These are phyloP conservation scores for Helicoverpa zea DNA, from an alignment of 1,140 invertebrate species.

Conservation along the genomic window DNA sequence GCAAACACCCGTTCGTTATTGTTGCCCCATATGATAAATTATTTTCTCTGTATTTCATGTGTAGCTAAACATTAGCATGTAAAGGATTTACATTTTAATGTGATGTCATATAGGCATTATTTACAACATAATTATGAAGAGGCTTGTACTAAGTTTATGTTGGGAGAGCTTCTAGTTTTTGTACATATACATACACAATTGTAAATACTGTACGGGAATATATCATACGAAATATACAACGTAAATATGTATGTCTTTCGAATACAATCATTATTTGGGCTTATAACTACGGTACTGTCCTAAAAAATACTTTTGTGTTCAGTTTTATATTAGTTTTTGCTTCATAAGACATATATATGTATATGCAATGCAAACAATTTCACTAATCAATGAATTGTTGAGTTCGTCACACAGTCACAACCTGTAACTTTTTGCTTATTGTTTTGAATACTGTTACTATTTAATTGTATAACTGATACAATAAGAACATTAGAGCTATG, in stretches of 20 bases:
- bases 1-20: not conserved
- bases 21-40: constrained; percentile 9
- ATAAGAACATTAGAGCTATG: not conserved
- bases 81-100: constrained; percentile 35
- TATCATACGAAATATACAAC: constrained; percentile 42
- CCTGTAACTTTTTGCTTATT: not conserved
- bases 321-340: no score
- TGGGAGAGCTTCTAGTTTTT: constrained; percentile 43
- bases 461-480: not conserved
- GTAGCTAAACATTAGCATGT: constrained; percentile 30
- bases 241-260: constrained; percentile 32
- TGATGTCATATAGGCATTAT: constrained; percentile 41
- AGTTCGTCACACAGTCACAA: no score
- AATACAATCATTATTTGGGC: constrained; percentile 35
- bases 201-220: constrained; percentile 38
- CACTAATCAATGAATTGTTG: no score
- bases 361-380: no score
- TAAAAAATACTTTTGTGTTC: no score
- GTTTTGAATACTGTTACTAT: not conserved
- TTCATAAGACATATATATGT: no score
- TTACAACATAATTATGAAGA: constrained; percentile 44
- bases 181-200: constrained; percentile 38
- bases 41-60: constrained; percentile 28
- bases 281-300: constrained; percentile 1
- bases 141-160: constrained; percentile 43